These are phyloP conservation scores for Sebastes taczanowskii DNA, from an alignment of 2,797 vertebrate genomes.

Conservation along the genomic window DNA sequence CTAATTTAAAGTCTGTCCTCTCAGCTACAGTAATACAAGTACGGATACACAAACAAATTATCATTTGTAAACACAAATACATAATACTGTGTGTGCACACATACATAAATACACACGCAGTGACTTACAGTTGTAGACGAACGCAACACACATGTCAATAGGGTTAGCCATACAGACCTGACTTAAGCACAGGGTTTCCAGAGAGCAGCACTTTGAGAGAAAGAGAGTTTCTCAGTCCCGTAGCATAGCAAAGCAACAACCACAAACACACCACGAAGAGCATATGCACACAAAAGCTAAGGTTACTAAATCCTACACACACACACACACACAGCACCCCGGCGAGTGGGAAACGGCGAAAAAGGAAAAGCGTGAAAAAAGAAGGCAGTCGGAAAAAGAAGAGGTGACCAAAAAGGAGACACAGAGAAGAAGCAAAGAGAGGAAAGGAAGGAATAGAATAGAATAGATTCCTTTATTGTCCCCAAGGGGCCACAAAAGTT, in stretches of 20 bases:
- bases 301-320: conserved; percentile 42
- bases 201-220: conserved; percentile 85
- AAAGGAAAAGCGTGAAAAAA: conserved; percentile 22
- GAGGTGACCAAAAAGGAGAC: conserved; percentile 57
- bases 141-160: conserved; percentile 58
- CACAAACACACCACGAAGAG: conserved; percentile 35
- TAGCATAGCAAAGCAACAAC: conserved; percentile 68
- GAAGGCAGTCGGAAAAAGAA: conserved; percentile 55
- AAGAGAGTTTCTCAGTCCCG: conserved; percentile 82
- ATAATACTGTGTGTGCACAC: conserved; percentile 47
- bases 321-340: conserved; percentile 19
- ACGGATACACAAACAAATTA: conserved; percentile 46
- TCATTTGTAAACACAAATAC: conserved; percentile 55
- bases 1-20: conserved; percentile 36
- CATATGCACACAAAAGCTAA: conserved; percentile 24
- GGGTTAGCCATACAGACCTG: conserved; percentile 86
- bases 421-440: conserved; percentile 73
- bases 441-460: conserved; percentile 80
- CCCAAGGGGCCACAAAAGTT: conserved; percentile 79
- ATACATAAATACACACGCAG: conserved; percentile 54
- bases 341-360: conserved; percentile 32
- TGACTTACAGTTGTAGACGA: conserved; percentile 57
- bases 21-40: conserved; percentile 68
- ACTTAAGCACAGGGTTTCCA: conserved; percentile 85
- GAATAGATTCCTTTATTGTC: conserved; percentile 88